Evolutionary conservation across 2,113 vertebrate species (phyloP).

Genomic region (Mobula birostris): DNA sequence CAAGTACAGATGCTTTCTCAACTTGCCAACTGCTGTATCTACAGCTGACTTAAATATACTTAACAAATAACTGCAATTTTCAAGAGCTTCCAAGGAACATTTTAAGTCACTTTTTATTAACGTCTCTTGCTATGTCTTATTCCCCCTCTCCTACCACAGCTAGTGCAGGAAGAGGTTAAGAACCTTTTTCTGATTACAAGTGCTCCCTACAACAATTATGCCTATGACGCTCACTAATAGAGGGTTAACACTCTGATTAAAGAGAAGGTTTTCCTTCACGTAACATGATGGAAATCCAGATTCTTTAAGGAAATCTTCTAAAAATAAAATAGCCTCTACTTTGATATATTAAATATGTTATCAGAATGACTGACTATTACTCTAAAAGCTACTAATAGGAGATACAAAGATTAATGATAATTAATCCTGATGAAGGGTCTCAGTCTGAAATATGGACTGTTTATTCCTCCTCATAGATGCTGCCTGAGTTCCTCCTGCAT

Average conservation of each 20-base stretch:
- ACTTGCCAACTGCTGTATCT: constrained; percentile 66
- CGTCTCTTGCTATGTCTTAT: constrained; percentile 52
- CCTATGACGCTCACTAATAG: background rate
- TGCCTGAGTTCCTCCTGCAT: too few species aligned
- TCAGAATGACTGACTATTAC: background rate
- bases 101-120: constrained; percentile 88
- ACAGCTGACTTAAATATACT: constrained; percentile 85
- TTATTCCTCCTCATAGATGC: too few species aligned
- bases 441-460: too few species aligned
- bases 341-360: too few species aligned
- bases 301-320: background rate
- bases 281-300: background rate
- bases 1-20: constrained; percentile 65
- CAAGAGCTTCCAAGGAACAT: constrained; percentile 76
- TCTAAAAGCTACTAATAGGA: background rate
- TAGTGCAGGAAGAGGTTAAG: background rate
- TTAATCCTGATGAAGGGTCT: background rate
- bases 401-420: background rate
- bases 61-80: constrained; percentile 96
- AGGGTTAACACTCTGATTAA: constrained; percentile 30
- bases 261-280: background rate
- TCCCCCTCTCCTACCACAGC: constrained; percentile 10
- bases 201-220: constrained; percentile 16
- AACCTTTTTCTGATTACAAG: constrained; percentile 6
- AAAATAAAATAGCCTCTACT: background rate